phyloP scores from a whole-genome alignment of 2,888 invertebrate species.

The Drosophila niveifrons region DNA sequence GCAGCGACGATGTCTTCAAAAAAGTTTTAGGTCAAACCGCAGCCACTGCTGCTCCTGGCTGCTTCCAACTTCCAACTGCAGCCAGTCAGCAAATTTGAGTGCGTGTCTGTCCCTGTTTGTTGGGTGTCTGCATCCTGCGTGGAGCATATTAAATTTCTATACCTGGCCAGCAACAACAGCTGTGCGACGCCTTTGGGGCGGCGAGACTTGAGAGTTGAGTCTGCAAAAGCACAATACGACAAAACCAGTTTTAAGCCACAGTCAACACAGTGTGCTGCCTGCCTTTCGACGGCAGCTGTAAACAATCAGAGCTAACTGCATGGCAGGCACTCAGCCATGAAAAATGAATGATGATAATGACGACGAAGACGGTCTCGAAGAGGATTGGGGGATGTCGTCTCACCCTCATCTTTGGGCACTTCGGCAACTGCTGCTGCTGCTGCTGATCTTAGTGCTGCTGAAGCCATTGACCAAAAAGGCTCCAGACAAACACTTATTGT shows the following conservation, averaged over 20 bases:
- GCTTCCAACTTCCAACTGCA: constrained; percentile 29
- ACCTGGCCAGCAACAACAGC: constrained; percentile 70
- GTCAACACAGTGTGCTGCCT: constrained; percentile 14
- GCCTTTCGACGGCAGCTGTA: constrained; percentile 73
- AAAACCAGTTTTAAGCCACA: constrained; percentile 61
- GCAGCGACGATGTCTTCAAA: constrained; percentile 40
- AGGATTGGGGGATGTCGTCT: neutral
- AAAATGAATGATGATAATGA: constrained; percentile 82
- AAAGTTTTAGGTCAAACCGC: constrained; percentile 77
- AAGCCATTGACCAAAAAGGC: constrained; percentile 77
- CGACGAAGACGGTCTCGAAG: constrained; percentile 18
- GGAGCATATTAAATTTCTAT: constrained; percentile 77
- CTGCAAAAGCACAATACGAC: neutral
- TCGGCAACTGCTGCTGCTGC: constrained; percentile 33
- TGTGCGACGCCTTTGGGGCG: constrained; percentile 63
- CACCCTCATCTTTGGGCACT: constrained; percentile 29
- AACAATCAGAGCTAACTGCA: constrained; percentile 81
- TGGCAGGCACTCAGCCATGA: constrained; percentile 81
- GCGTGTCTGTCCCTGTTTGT: constrained; percentile 23
- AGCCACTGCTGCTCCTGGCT: constrained; percentile 50
- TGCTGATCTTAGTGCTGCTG: constrained; percentile 49
- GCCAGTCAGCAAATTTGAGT: constrained; percentile 36
- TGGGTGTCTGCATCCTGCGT: constrained; percentile 72
- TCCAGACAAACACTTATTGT: constrained; percentile 54
- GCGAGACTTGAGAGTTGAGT: constrained; percentile 7